Conservation (phyloP, 1,140 invertebrate genomes). For the Antheraea pernyi region DNA sequence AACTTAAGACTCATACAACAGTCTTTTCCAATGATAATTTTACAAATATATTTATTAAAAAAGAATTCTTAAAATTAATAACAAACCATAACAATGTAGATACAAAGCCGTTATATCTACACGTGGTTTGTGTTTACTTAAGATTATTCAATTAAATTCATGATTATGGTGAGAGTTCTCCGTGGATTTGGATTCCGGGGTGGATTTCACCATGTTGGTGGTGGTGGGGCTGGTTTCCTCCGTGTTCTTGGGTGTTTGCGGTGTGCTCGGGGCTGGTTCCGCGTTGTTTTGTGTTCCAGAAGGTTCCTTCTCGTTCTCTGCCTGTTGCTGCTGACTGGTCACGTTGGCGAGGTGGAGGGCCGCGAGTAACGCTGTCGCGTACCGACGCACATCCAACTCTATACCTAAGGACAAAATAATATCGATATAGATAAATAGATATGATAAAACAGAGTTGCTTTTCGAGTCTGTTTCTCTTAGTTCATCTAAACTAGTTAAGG, state of each 20-base stretch:
- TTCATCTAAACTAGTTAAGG: too few species aligned
- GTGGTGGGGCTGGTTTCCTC: conserved; percentile 72
- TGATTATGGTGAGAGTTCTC: conserved; percentile 33
- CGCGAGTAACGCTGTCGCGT: conserved; percentile 81
- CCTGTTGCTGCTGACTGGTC: conserved; percentile 81
- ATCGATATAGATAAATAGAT: too few species aligned
- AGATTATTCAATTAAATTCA: conserved; percentile 18
- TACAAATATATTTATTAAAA: neutral
- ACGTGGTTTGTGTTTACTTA: conserved; percentile 25
- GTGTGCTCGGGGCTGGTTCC: conserved; percentile 26
- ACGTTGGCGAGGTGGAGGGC: conserved; percentile 83
- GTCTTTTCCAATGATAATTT: neutral
- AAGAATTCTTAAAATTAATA: neutral
- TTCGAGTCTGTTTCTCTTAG: too few species aligned
- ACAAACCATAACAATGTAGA: conserved; percentile 32
- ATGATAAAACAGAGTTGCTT: too few species aligned
- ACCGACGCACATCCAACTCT: conserved; percentile 80
- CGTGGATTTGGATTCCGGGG: conserved; percentile 61
- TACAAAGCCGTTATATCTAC: conserved; percentile 30
- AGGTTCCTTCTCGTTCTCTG: conserved; percentile 34
- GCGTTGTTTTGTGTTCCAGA: conserved; percentile 54
- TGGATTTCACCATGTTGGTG: conserved; percentile 66
- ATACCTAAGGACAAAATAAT: conserved; percentile 39
- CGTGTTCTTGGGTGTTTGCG: conserved; percentile 17
- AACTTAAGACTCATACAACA: conserved; percentile 6